Percentiles rank a stretch among this genome's conserved stretches.
phyloP scores from a whole-genome alignment of 2,113 vertebrate genomes.

The Catharus bicknelli region DNA sequence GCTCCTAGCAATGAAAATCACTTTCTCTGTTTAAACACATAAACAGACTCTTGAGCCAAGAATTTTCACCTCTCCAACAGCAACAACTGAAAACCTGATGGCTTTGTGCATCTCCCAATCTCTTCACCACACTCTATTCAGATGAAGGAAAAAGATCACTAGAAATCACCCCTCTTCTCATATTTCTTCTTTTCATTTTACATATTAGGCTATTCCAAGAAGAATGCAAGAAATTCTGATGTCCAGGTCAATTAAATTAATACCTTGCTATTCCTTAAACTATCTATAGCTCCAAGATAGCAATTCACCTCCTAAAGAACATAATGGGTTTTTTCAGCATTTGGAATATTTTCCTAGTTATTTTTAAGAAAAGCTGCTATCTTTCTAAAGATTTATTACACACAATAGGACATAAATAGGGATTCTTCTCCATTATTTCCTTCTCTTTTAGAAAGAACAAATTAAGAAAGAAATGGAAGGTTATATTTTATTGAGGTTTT shows the following conservation, averaged over 20 bases:
- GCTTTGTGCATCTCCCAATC: not conserved
- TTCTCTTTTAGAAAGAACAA: slow-evolving; percentile 12
- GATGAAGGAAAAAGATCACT: not conserved
- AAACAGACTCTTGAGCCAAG: slow-evolving; percentile 71
- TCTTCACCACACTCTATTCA: not conserved
- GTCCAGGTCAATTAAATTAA: slow-evolving; percentile 4
- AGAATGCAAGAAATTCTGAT: not conserved
- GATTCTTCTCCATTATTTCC: not conserved
- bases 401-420: slow-evolving; percentile 26
- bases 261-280: not conserved
- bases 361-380: slow-evolving; percentile 37
- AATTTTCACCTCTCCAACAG: slow-evolving; percentile 45
- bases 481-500: not conserved
- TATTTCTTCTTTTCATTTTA: slow-evolving; percentile 18
- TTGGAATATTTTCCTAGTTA: slow-evolving; percentile 33
- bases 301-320: slow-evolving; percentile 17
- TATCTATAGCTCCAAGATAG: not conserved
- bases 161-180: not conserved
- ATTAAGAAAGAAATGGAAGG: not conserved
- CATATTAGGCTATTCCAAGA: not conserved
- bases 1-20: slow-evolving; percentile 69
- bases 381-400: slow-evolving; percentile 46
- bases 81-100: slow-evolving; percentile 43
- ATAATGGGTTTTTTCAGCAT: slow-evolving; percentile 19
- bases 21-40: slow-evolving; percentile 72